Evolutionary conservation across 2,113 vertebrate genomes (phyloP).

Genomic region (Xenotilapia longispinis): DNA sequence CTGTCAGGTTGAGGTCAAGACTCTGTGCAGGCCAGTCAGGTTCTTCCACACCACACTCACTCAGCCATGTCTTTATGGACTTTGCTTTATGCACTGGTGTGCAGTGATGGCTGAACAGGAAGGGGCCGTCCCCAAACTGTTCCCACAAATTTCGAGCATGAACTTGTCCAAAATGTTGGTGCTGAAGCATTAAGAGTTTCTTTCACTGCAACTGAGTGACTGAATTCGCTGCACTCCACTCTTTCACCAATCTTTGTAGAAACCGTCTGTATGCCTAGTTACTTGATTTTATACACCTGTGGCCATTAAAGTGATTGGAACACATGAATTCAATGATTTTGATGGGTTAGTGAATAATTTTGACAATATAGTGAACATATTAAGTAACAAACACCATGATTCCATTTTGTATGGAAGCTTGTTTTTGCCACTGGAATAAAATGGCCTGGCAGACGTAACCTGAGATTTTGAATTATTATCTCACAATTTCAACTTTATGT

Average conservation of each 20-base stretch:
- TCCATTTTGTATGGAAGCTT: fast-evolving
- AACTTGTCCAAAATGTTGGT: neutral
- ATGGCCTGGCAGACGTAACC: neutral
- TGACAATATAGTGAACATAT: neutral
- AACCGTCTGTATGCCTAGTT: neutral
- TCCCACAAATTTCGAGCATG: fast-evolving
- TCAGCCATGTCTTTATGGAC: neutral
- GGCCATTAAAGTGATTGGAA: neutral
- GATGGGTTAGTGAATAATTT: neutral
- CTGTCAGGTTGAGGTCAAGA: neutral
- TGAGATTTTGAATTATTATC: neutral
- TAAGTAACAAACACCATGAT: neutral
- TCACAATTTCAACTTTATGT: neutral
- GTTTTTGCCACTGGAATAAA: neutral
- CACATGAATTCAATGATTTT: neutral
- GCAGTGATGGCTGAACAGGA: neutral
- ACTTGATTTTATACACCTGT: neutral
- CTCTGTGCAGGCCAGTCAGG: neutral
- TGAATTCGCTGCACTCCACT: neutral
- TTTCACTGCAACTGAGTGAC: neutral
- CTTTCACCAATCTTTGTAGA: neutral
- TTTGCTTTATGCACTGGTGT: neutral
- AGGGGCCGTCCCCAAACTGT: neutral
- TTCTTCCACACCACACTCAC: neutral
- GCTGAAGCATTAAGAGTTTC: neutral